Evolutionary conservation across 2,113 vertebrate genomes (phyloP).

Genomic region (Ailuropoda melanoleuca): DNA sequence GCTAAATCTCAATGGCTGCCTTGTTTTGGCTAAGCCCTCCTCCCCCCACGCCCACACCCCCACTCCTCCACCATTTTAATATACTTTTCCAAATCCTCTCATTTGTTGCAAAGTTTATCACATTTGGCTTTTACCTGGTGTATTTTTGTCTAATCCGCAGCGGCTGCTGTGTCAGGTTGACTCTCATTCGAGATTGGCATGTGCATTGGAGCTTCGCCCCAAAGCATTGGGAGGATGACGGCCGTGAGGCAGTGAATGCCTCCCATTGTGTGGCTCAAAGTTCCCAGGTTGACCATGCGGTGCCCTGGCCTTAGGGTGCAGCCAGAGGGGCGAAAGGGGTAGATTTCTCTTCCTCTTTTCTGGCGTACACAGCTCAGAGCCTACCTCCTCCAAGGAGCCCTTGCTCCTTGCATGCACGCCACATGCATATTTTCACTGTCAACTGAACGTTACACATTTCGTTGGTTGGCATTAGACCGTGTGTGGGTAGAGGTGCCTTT

Average conservation of each 20-base stretch:
- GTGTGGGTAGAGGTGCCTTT: neutral
- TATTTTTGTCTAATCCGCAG: conserved; percentile 7
- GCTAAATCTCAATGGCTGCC: conserved; percentile 44
- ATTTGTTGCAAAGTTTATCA: neutral
- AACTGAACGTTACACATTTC: neutral
- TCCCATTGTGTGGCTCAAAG: neutral
- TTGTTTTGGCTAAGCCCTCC: neutral
- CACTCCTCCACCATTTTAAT: neutral
- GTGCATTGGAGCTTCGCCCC: neutral
- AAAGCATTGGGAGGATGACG: neutral
- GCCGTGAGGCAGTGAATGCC: neutral
- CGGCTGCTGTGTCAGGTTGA: neutral
- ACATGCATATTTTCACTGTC: neutral
- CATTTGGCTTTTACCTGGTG: conserved; percentile 41
- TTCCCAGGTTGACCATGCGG: neutral
- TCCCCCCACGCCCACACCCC: too few relatives aligned
- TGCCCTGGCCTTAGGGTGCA: neutral
- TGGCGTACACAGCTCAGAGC: neutral
- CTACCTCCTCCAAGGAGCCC: neutral
- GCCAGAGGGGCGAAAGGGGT: neutral
- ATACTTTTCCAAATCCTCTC: neutral
- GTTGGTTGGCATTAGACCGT: neutral
- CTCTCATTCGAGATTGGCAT: neutral
- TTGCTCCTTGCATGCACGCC: too few relatives aligned
- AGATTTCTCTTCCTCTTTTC: neutral